Evolutionary conservation across 2,113 vertebrate genomes (phyloP).

Genomic region (Austrofundulus limnaeus): DNA sequence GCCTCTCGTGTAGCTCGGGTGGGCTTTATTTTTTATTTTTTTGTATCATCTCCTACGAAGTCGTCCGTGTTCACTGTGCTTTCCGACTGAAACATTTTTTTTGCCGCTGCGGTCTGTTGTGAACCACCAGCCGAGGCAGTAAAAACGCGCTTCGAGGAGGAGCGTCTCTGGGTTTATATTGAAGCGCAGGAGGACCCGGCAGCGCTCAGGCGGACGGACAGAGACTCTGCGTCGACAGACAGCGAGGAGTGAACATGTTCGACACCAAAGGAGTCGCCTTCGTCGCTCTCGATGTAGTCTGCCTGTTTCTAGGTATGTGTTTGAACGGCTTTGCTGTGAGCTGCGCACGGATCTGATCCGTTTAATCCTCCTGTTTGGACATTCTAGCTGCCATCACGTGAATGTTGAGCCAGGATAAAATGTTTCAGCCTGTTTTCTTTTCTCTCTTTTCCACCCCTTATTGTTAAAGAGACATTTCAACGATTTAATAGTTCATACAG

Average conservation of each 20-base stretch:
- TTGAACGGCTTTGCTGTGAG: background rate
- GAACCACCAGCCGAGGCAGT: background rate
- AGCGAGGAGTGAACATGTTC: constrained; percentile 83
- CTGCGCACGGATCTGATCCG: constrained; percentile 1
- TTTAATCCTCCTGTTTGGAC: constrained; percentile 27
- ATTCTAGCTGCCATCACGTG: constrained; percentile 35
- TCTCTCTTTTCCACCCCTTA: background rate
- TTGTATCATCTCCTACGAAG: background rate
- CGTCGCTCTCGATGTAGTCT: constrained; percentile 86
- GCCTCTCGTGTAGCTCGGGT: background rate
- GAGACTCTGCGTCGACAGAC: constrained; percentile 21
- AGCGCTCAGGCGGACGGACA: background rate
- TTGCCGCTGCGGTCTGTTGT: background rate
- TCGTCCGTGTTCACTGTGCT: constrained; percentile 1
- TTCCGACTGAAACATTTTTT: background rate
- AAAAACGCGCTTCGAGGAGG: constrained; percentile 40
- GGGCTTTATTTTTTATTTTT: background rate
- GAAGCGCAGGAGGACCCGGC: constrained; percentile 26
- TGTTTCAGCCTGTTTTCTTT: background rate
- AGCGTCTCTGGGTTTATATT: constrained; percentile 50
- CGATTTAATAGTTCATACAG: background rate
- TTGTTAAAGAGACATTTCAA: background rate
- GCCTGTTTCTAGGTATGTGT: constrained; percentile 88
- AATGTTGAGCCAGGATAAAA: background rate
- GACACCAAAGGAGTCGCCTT: constrained; percentile 88